Evolutionary conservation across 2,113 vertebrate genomes (phyloP), one percentile per base, ranked within the genome.

Genomic region (Rhinolophus ferrumequinum): DNA sequence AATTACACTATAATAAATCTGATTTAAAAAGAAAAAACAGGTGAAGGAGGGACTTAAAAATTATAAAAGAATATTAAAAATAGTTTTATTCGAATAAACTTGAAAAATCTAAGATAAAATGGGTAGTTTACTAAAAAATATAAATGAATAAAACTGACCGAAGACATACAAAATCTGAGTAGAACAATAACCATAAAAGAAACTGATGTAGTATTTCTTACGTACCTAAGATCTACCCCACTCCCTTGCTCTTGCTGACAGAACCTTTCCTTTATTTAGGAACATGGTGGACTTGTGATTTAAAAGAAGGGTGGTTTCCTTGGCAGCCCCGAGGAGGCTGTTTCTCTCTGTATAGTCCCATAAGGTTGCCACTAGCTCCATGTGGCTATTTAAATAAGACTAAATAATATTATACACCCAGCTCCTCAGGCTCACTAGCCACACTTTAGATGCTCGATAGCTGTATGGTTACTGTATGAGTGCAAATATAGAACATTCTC

Each of bases 1-100:
- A 93, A 73, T 70, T 95, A 93, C 52, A 70, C 13, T 28, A 79
- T 88, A 86, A 75, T 81, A 77, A 70, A 83, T 38, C n/a, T 66
- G n/a, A 94, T 62, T 80, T 72, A 76, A 75, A 80, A 82, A 82
- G 52, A 3, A 82, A 75, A 66, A 83, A 22, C 18, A 26, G 28
- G 58, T 24, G 5, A 41, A 94, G 12, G 33, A 90, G 28, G 24
- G 73, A 88, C 84, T 88, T 88, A 44, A 91, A 83, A 84, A 79
- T 47, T 33, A 12, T 44, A 30, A 72, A 8, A 81, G 19, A 80
- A n/a, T 83, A 94, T 76, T 90, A 62, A 38, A 58, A 90, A 73
- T 1, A 92, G 52, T 4, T 94, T 85, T 90, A 86, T 93, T 76
- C 41, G 60, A 90, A 84, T 83, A 73, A 84, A 88, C 33, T 35